phyloP scores from a whole-genome alignment of 2,113 vertebrate species.

The Laticauda colubrina region DNA sequence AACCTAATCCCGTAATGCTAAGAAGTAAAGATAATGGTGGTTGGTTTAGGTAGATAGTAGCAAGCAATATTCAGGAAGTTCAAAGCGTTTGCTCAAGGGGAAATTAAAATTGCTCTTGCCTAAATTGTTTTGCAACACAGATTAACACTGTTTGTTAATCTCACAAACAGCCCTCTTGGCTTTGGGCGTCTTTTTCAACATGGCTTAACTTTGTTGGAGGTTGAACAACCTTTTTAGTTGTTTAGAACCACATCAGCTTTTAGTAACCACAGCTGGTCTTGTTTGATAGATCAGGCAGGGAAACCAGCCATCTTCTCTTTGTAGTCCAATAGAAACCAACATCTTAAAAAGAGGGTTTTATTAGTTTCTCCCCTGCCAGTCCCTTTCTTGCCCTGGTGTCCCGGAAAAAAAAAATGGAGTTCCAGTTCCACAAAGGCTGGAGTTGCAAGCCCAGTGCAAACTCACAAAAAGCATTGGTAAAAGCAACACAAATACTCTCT shows the following conservation, averaged over 20 bases:
- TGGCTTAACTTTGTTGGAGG: background rate
- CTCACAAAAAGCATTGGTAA: background rate
- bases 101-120: background rate
- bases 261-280: background rate
- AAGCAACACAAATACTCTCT: background rate
- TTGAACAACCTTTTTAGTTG: background rate
- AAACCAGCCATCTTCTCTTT: background rate
- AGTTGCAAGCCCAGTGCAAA: background rate
- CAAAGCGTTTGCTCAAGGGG: background rate
- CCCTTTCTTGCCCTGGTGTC: background rate
- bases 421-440: background rate
- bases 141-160: background rate
- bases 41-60: background rate
- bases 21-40: background rate
- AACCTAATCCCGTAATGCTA: background rate
- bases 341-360: background rate
- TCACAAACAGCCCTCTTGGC: background rate
- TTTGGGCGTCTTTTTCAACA: background rate
- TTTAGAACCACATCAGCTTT: background rate
- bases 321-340: background rate
- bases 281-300: background rate
- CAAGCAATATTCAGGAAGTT: background rate
- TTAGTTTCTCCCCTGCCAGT: background rate
- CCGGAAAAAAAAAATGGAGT: background rate
- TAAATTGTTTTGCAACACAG: background rate